Evolutionary conservation across 2,797 vertebrate species (phyloP).

Genomic region (Micropoecilia bifurca): DNA sequence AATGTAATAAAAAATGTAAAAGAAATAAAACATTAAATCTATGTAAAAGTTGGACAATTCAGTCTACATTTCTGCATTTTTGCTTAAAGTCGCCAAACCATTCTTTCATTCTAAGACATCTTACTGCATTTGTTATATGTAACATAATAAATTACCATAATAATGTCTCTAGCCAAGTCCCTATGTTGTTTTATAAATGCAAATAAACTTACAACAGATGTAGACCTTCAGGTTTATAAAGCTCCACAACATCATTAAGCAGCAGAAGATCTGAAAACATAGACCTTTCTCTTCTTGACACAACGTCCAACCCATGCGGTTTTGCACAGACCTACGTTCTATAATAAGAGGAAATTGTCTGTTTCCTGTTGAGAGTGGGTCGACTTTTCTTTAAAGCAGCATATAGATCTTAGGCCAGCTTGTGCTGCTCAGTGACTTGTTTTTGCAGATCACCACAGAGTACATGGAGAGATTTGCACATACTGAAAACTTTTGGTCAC

Average conservation of each 20-base stretch:
- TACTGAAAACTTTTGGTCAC: too few relatives aligned
- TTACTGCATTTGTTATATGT: background rate
- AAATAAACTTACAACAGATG: slow-evolving; percentile 49
- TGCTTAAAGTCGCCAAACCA: background rate
- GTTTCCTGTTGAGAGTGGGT: background rate
- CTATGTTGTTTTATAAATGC: background rate
- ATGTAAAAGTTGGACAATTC: background rate
- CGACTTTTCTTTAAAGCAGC: background rate
- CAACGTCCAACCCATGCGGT: background rate
- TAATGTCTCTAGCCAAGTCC: background rate
- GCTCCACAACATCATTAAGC: slow-evolving; percentile 9
- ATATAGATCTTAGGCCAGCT: background rate
- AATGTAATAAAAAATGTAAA: background rate
- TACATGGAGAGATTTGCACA: too few relatives aligned
- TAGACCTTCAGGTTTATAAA: background rate
- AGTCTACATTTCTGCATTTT: background rate
- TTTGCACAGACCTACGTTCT: background rate
- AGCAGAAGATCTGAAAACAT: background rate
- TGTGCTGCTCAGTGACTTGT: too few relatives aligned
- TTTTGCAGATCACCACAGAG: too few relatives aligned
- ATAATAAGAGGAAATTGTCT: background rate
- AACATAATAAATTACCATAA: background rate
- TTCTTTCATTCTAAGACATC: background rate
- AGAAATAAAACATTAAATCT: background rate
- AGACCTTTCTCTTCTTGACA: background rate